Evolutionary conservation across 1,140 invertebrate species (phyloP), one percentile per base, ranked within the genome.

Genomic region (Rhynchophorus ferrugineus): DNA sequence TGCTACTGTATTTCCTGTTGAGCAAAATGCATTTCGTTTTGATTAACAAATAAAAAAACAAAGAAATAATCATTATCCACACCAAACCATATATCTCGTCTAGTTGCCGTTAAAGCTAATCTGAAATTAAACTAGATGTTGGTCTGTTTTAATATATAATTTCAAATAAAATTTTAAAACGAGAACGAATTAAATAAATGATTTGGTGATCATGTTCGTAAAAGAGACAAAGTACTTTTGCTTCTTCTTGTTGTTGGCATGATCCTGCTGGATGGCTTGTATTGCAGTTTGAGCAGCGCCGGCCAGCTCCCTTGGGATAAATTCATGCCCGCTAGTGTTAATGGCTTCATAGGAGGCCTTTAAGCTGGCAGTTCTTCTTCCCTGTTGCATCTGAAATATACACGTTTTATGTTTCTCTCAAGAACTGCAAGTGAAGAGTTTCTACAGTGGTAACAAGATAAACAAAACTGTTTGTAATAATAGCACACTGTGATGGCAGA

Each of bases 341-440:
- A 90, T 87, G 0, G 90, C 91, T 70, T 94, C 90, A 61, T 91
- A 92, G 43, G 91, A 95, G 13, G 94, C 93, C 72, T 97, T 97
- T 45, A 98, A 72, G 65, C 91, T 93, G 1, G 92, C 91, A 0
- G 93, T 95, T 39, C 94, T 77, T 49, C 94, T 76, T 0, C 94
- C 94, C 59, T 95, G 90, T 64, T 92, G 90, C 87, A 96, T 93
- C 79, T 87, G 51, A 41, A 63, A 50, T 20, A 44, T 59, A 22
- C 5, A 51, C 6, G 56, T 54, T 44, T 2, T 20, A 3, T 17
- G 6, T 44, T n/a, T n/a, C n/a, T n/a, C n/a, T n/a, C n/a, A n/a
- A n/a, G n/a, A n/a, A n/a, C n/a, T n/a, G n/a, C n/a, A n/a, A n/a
- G n/a, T n/a, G n/a, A n/a, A n/a, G n/a, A n/a, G n/a, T n/a, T n/a